phyloP scores from a whole-genome alignment of 2,797 vertebrate genomes.

The Botia kubotai region DNA sequence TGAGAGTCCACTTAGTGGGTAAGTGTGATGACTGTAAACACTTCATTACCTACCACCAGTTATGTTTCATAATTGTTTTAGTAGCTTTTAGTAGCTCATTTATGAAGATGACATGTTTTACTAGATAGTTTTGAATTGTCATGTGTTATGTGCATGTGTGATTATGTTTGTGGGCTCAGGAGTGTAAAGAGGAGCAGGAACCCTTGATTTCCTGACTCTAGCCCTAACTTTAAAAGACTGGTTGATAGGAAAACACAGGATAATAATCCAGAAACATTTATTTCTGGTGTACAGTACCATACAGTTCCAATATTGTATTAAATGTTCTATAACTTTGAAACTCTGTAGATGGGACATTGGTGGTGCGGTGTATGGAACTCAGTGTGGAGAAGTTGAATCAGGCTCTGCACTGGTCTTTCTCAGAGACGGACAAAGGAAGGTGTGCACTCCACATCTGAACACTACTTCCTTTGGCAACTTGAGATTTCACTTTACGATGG shows the following conservation, averaged over 20 bases:
- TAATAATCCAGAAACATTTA: neutral
- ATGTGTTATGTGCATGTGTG: neutral
- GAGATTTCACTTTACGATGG: constrained; percentile 94
- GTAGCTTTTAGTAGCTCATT: neutral
- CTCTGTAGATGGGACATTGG: constrained; percentile 83
- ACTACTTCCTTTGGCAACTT: constrained; percentile 93
- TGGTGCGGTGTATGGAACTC: constrained; percentile 86
- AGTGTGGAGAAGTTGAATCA: constrained; percentile 93
- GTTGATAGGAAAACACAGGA: neutral
- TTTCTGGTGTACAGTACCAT: neutral
- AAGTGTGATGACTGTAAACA: constrained; percentile 64
- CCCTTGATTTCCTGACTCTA: neutral
- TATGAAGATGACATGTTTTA: neutral
- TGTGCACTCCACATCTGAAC: constrained; percentile 94
- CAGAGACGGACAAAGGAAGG: constrained; percentile 86
- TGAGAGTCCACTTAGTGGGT: constrained; percentile 91
- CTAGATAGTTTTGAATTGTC: neutral
- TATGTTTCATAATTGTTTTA: neutral
- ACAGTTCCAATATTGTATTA: neutral
- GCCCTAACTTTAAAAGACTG: too few relatives aligned
- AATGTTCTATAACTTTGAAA: neutral
- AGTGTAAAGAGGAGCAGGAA: neutral
- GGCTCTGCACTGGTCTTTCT: constrained; percentile 90
- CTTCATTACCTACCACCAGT: neutral
- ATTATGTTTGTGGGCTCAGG: constrained; percentile 2